phyloP scores from a whole-genome alignment of 2,113 vertebrate genomes.

The Rhinolophus sinicus region DNA sequence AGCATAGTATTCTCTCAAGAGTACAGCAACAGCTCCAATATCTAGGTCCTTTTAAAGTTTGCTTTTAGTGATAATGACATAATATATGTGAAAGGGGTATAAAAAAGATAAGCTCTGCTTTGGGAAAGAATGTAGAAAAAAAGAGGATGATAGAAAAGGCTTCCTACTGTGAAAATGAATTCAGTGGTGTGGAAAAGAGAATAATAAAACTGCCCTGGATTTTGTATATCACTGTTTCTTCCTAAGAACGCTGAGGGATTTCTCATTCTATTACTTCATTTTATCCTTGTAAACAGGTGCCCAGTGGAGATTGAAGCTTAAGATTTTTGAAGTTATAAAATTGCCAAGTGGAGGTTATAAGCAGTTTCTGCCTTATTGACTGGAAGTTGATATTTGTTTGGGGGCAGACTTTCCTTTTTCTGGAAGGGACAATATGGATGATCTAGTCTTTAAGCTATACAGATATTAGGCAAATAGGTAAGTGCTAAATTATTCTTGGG shows the following conservation, averaged over 20 bases:
- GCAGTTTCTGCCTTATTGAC: not conserved
- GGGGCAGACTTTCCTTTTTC: not conserved
- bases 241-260: not conserved
- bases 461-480: not conserved
- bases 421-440: not conserved
- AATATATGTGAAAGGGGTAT: constrained; percentile 17
- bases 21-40: not conserved
- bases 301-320: not conserved
- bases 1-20: not conserved
- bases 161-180: constrained; percentile 47
- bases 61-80: constrained; percentile 7
- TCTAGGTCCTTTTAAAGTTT: not conserved
- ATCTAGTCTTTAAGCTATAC: not conserved
- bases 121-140: not conserved
- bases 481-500: not conserved
- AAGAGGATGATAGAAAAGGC: not conserved
- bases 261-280: constrained; percentile 21
- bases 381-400: not conserved
- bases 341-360: not conserved
- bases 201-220: constrained; percentile 36
- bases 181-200: constrained; percentile 28
- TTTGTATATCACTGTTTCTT: constrained; percentile 36
- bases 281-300: not conserved
- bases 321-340: constrained; percentile 36
- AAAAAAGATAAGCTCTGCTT: constrained; percentile 17